Percentiles rank a stretch among this genome's conserved stretches.
Conservation (phyloP, 2,888 invertebrate species). For the Nebria brevicollis region DNA sequence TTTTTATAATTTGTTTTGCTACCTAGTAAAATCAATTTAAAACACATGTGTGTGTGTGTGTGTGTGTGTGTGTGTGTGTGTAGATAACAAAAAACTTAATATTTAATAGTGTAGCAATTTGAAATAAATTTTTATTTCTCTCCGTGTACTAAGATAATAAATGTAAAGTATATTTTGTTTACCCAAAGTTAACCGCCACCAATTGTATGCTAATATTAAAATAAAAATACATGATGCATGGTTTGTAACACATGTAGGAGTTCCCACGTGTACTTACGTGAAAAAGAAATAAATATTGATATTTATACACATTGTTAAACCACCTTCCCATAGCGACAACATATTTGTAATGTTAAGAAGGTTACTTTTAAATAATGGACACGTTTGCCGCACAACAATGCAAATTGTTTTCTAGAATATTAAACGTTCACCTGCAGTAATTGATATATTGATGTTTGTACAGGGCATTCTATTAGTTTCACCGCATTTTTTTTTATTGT, state of each 20-base stretch:
- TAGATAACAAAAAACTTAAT: no score
- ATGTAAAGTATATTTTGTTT: background rate
- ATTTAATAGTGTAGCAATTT: background rate
- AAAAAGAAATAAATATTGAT: background rate
- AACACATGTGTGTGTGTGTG: no score
- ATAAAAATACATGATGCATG: background rate
- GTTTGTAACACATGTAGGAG: background rate
- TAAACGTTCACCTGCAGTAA: background rate
- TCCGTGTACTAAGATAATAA: background rate
- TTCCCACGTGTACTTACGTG: background rate
- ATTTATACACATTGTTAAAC: background rate
- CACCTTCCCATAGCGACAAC: background rate
- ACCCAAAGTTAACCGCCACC: background rate
- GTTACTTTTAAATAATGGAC: background rate
- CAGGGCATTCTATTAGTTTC: background rate
- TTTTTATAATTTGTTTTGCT: no score
- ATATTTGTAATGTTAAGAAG: background rate
- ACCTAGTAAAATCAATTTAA: no score
- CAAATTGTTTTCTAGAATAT: background rate
- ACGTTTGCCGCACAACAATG: background rate
- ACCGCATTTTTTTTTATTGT: background rate
- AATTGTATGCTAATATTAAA: background rate
- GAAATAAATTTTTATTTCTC: background rate
- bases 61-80: no score
- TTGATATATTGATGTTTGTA: background rate